Evolutionary conservation across 2,888 invertebrate genomes (phyloP), one percentile per base, ranked within the genome.

Genomic region (Leptinotarsa juncta): DNA sequence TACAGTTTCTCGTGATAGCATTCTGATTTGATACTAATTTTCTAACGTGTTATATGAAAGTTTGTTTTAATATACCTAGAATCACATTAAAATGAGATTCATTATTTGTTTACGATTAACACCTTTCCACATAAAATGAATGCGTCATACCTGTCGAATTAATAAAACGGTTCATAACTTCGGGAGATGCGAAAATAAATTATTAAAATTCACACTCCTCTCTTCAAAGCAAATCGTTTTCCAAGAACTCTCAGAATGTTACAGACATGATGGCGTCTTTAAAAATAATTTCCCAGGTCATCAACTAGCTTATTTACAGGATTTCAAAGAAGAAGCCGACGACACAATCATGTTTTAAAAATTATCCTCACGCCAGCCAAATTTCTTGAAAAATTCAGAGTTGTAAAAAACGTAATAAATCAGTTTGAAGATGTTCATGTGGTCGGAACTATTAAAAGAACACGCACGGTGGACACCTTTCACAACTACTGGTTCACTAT

Each of bases 331-430:
- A 65, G 60, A 51, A 53, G 26, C 65, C 26, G 26, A 71, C 65
- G 16, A 71, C 49, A 53, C 32, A 65, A 70, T 70, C 57, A 71
- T 51, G 50, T 26, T 42, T 15, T 60, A 18, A 65, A 51, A n/a
- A 70, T 60, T 53, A 53, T 53, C 53, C 18, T 53, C 16, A 65
- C 50, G 49, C 71, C 60, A n/a, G 51, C 60, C 53, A 65, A 49
- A 71, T 69, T 69, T 73, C 72, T 69, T 23, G 51, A 42, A 42
- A 42, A 65, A 60, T 23, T 65, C 23, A 42, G 55, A 68, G 53
- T 60, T 23, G 18, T 50, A 51, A 65, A 26, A 55, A 53, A 42
- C 55, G 14, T 7, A 26, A 68, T 73, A 68, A 73, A 73, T 73
- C 72, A 69, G 7, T 14, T 53, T 42, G 42, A 71, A 71, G 48